Conservation (phyloP, 2,797 vertebrate genomes). For the Peromyscus eremicus region DNA sequence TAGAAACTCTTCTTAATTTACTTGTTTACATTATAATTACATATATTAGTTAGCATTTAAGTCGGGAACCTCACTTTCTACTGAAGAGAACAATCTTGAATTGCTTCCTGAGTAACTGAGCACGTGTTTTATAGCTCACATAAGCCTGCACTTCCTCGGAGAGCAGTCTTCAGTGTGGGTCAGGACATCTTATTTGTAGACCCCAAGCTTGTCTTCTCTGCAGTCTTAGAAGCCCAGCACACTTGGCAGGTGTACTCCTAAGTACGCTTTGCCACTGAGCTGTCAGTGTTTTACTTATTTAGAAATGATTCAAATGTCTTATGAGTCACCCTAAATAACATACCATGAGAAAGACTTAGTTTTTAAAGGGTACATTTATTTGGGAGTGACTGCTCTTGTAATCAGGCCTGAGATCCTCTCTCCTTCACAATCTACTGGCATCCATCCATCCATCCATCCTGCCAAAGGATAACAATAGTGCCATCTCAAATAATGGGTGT, state of each 20-base stretch:
- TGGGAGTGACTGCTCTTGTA: neutral
- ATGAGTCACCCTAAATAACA: neutral
- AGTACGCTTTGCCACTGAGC: neutral
- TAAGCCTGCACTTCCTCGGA: neutral
- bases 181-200: neutral
- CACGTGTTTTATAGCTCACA: neutral
- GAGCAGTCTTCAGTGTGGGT: neutral
- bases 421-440: neutral
- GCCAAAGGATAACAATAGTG: neutral
- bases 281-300: neutral
- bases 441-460: neutral
- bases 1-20: neutral
- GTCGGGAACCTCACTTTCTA: neutral
- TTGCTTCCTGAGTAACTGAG: neutral
- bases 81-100: neutral
- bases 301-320: neutral
- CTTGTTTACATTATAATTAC: neutral
- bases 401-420: neutral
- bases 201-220: neutral
- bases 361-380: neutral
- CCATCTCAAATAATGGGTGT: neutral
- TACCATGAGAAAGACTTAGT: neutral
- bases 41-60: neutral
- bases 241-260: neutral
- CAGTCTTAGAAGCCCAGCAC: neutral